Base-by-base conservation (phyloP, 2,888 invertebrate species). In the Stratiomys singularior region DNA sequence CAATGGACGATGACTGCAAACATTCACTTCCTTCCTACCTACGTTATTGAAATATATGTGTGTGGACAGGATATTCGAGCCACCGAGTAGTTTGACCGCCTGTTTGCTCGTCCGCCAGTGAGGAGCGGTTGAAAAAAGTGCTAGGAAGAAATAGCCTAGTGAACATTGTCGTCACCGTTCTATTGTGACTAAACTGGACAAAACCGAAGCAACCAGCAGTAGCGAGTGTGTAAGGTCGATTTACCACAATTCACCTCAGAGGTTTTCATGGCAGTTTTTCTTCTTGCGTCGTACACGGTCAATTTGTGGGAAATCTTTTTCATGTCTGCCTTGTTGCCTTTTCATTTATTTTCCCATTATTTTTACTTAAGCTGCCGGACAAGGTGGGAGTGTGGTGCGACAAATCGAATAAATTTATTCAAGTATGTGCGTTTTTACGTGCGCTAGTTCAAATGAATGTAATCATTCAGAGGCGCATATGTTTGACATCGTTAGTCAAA, bases 191-290 rank as follows among this genome's bases (percentile, higher is more conserved):
- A 25, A 25, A 25, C 25, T 15, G 25, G 52, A 5, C 18, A 52
- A 15, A n/a, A 4, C 15, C 4, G 1, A n/a, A 15, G n/a, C 15
- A 52, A 52, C 52, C 18, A 18, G 52, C 18, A 18, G 37, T 58
- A 52, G 27, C 25, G 30, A 58, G 28, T 23, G 18, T 21, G 9
- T 37, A 28, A 72, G 58, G 72, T 58, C 56, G 58, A 72, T 72
- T 72, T 58, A 72, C 46, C 72, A 30, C 58, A 72, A 58, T 72
- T 72, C 46, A 72, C 56, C 72, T 72, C 23, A 56, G 5, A 30
- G 58, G 72, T 56, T 72, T 44, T 67, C 13, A 2, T 44, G 2
- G 21, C 15, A 44, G 23, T 21, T 37, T 37, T 9, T 37, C 9
- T 37, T 37, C 37, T 37, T 37, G 3, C 9, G 3, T 37, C 9